Evolutionary conservation across 2,888 invertebrate genomes (phyloP).

Genomic region (Saturnia pavonia): DNA sequence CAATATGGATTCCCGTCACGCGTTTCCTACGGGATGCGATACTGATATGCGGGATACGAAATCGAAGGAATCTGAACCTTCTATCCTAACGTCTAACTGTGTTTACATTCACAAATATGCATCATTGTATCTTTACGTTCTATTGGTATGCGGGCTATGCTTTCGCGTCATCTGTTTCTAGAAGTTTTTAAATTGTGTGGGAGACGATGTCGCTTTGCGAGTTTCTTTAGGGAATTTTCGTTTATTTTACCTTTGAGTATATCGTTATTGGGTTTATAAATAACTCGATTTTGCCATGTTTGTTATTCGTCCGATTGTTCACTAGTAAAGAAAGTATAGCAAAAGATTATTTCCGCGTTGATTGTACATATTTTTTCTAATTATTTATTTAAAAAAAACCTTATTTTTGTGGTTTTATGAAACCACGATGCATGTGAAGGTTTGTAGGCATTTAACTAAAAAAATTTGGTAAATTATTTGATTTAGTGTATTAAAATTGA

Average conservation of each 20-base stretch:
- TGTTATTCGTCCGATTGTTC: not conserved
- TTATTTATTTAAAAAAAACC: not conserved
- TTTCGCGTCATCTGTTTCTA: constrained; percentile 68
- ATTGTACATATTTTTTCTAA: not conserved
- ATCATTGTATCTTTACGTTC: constrained; percentile 65
- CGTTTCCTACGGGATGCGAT: constrained; percentile 70
- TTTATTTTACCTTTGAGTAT: constrained; percentile 14
- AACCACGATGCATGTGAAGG: too few relatives aligned
- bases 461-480: too few relatives aligned
- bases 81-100: constrained; percentile 50
- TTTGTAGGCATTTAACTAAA: too few relatives aligned
- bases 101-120: constrained; percentile 64
- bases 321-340: not conserved
- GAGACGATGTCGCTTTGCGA: constrained; percentile 48
- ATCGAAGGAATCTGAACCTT: constrained; percentile 49
- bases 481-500: too few relatives aligned
- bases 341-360: not conserved
- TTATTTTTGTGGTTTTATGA: too few relatives aligned
- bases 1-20: constrained; percentile 64
- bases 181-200: constrained; percentile 68
- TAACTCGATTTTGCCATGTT: not conserved
- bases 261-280: constrained; percentile 6
- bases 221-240: constrained; percentile 6
- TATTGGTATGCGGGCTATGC: constrained; percentile 71
- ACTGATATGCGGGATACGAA: constrained; percentile 62